Evolutionary conservation across 1,140 invertebrate species (phyloP).

Genomic region (Adelges cooleyi): DNA sequence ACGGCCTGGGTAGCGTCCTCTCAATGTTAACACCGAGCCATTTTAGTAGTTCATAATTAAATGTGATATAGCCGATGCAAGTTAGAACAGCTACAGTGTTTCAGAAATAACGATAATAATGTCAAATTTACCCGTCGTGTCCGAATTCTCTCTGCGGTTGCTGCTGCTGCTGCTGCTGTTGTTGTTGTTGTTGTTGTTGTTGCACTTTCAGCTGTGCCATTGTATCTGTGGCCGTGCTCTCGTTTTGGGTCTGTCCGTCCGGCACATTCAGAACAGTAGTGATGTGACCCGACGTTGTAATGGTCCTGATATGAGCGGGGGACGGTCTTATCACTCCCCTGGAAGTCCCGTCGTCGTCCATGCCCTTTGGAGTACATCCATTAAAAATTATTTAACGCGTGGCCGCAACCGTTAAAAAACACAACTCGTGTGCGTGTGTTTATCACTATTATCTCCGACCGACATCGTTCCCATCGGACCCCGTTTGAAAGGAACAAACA

Average conservation of each 20-base stretch:
- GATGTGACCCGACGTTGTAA: slow-evolving; percentile 33
- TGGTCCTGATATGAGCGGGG: slow-evolving; percentile 31
- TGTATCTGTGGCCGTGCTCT: not conserved
- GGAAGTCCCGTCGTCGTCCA: slow-evolving; percentile 16
- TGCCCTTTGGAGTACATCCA: not conserved
- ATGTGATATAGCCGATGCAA: no score
- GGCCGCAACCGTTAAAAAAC: no score
- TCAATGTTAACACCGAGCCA: no score
- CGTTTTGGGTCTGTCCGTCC: not conserved
- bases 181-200: slow-evolving; percentile 9
- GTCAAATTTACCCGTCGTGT: not conserved
- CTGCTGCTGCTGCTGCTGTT: slow-evolving; percentile 5
- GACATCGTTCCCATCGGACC: not conserved
- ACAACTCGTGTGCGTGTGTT: not conserved
- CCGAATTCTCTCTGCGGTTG: slow-evolving; percentile 5
- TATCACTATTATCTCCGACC: not conserved
- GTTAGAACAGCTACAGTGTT: not conserved
- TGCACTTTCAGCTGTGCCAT: slow-evolving; percentile 17
- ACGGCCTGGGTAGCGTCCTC: no score
- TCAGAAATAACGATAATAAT: not conserved
- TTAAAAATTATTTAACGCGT: no score
- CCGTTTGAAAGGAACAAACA: not conserved
- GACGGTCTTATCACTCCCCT: slow-evolving; percentile 32
- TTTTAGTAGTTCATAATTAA: no score
- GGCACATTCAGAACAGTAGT: slow-evolving; percentile 29